Base-by-base conservation (phyloP, 2,888 invertebrate genomes). In the Synergus umbraculus region DNA sequence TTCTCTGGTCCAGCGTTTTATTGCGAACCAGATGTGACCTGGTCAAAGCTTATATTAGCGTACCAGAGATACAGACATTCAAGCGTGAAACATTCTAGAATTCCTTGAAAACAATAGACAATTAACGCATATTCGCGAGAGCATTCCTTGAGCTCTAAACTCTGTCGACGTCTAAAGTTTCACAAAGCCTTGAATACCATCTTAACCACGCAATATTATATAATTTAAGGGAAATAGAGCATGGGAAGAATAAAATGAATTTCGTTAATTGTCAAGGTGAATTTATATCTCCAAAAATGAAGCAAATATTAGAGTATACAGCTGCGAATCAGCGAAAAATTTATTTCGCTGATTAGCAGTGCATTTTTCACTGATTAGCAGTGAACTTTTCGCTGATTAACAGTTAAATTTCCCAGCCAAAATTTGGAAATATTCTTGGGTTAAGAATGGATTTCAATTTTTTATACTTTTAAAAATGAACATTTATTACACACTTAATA, bases 51-150 rank as follows among this genome's bases (percentile, higher is more conserved):
- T 44, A 22, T 66, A 66, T 22, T 37, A 46, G 46, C 46, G 22
- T 67, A 63, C 22, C 22, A 13, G 63, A 13, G 12, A 46, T 12
- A 43, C 1, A 73, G 76, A 54, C 37, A 76, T 78, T 49, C 54
- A 29, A 49, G 12, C 76, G 54, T 46, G 44, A 83, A 76, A 81
- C 69, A 84, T 82, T 83, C 78, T 82, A 80, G 83, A 82, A 83
- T 83, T 81, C 80, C 79, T 44, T 78, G 87, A 87, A 89, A 88
- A 90, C 90, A 89, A 90, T 90, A 86, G 88, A 88, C 88, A 89
- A 90, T 90, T 90, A 89, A 90, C 89, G 87, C 87, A 82, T 85
- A 86, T 90, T 88, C 85, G 83, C 82, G 77, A 78, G 78, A 78
- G 81, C 84, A 89, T 89, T 88, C 88, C 88, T 76, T 76, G 73